Percentiles rank a stretch among this genome's conserved stretches.
Evolutionary conservation across 2,113 vertebrate genomes (phyloP).

Genomic region (Neoarius graeffei): DNA sequence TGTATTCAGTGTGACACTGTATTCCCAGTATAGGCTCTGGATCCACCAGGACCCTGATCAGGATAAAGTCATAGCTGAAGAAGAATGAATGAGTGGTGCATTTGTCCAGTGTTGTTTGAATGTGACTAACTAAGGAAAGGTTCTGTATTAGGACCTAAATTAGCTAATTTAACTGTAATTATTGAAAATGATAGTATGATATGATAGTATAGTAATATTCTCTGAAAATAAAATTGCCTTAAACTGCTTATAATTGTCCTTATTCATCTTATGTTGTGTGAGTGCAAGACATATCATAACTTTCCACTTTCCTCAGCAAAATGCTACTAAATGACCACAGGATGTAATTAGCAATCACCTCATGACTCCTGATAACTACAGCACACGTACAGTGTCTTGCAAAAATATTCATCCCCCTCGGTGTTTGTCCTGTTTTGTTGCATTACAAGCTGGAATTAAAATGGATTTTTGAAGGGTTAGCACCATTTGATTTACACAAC

Average conservation of each 20-base stretch:
- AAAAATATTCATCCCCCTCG: no score
- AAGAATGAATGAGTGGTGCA: background rate
- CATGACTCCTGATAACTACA: background rate
- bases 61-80: background rate
- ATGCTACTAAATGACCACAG: background rate
- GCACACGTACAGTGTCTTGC: no score
- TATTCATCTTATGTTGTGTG: background rate
- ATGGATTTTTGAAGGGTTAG: no score
- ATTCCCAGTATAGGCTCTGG: background rate
- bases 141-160: background rate
- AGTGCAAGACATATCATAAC: background rate
- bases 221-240: slow-evolving; percentile 1
- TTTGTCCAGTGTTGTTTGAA: background rate
- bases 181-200: background rate
- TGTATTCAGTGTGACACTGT: background rate
- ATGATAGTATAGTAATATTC: background rate
- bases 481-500: no score
- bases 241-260: background rate
- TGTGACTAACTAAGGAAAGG: background rate
- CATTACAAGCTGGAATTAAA: no score
- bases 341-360: background rate
- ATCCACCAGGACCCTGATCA: background rate
- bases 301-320: background rate
- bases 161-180: background rate
- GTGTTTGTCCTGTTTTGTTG: no score